Evolutionary conservation across 2,797 vertebrate species (phyloP), one percentile per base, ranked within the genome.

Genomic region (Denticeps clupeoides): DNA sequence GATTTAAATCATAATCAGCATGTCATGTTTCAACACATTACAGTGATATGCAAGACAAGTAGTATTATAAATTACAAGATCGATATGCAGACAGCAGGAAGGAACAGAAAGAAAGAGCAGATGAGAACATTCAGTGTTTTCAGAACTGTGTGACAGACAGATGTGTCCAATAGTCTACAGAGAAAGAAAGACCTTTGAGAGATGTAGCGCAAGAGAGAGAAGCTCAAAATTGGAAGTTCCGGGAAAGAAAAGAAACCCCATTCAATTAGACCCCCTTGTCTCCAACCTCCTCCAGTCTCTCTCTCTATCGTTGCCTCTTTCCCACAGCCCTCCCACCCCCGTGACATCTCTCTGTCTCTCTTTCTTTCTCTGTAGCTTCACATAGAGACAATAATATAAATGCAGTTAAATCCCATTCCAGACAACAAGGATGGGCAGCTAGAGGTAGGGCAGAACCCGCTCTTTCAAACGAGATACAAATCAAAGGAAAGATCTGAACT

Each of bases 281-380:
- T 51, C 55, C 42, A 44, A 45, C 52, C 57, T 56, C 63, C 60
- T 63, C 56, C 61, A 58, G 58, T 58, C 58, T 65, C 55, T 67
- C 59, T 60, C 54, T 61, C 21, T 33, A 33, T 32, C 38, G 23
- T 9, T 67, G 58, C 61, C 47, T 59, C 16, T 33, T 41, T 44
- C 45, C 31, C 62, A 68, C 63, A 38, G 3, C 26, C 62, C 66
- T 61, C 65, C 19, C 28, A 38, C 55, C 55, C 60, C 67, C 62
- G 32, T 22, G 63, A 33, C 18, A 41, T 44, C n/a, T 62, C 50
- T 64, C 65, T 62, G 56, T 73, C 69, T 81, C 78, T 81, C 82
- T 83, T 78, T 84, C 83, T 84, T 85, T 85, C 82, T 85, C 82
- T 83, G 82, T 78, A 79, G 73, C 73, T 79, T 80, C 78, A 82